Evolutionary conservation across 2,113 vertebrate species (phyloP), one percentile per base, ranked within the genome.

Genomic region (Hippotragus niger): DNA sequence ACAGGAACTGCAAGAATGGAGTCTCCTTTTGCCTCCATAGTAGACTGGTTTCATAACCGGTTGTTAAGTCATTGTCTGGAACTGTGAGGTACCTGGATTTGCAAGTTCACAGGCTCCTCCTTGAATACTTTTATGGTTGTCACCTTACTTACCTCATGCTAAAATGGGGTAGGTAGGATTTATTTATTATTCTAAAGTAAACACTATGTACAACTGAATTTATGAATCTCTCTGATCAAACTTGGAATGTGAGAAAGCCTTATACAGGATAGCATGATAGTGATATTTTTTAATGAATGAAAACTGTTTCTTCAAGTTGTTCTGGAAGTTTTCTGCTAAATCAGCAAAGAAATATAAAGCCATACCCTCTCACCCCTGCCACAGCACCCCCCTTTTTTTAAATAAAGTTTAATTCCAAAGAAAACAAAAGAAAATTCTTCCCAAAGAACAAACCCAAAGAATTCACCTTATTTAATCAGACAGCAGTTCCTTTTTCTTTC

Each of bases 341-440:
- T 76, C 52, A 76, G 12, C 36, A 88, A 95, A 58, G 36, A 86
- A 82, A 52, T 88, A 40, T 6, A 45, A 85, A 25, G 6, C 15
- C 47, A 13, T 19, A 33, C 17, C 76, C 8, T 2, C 47, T 19
- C 23, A 43, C 10, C 25, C 47, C 31, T 7, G 5, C 67, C 43
- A 11, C 3, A 40, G 3, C 60, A 15, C 25, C 1, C 0, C 16
- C 6, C 1, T 3, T 14, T 85, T n/a, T n/a, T 2, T 58, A 0
- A 0, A 53, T 82, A 76, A 95, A 74, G n/a, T 43, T 76, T 81
- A 89, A 92, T 92, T 81, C 21, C 27, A 43, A 74, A 93, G 36
- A 25, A 10, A 27, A 21, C 31, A 50, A 3, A 84, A 64, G 27
- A 94, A 85, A 62, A 86, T 83, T 90, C 15, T 47, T 78, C 27